Evolutionary conservation across 2,888 invertebrate genomes (phyloP).

Genomic region (Thera britannica): DNA sequence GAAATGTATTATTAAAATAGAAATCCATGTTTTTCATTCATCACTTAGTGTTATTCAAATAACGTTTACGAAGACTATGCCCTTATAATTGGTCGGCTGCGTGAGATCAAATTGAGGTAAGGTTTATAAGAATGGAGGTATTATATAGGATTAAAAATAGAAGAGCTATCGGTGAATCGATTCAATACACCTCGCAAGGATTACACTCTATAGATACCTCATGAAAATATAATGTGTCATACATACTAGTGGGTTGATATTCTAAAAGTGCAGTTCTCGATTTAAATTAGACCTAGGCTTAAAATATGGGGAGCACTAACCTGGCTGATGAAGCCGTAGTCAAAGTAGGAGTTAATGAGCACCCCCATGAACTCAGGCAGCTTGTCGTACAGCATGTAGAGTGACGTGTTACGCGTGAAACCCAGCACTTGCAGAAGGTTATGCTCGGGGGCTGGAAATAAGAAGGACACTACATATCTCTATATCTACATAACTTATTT

Average conservation of each 20-base stretch:
- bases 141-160: neutral
- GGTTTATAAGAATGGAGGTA: no score
- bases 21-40: neutral
- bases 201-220: no score
- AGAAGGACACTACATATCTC: neutral
- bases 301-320: slow-evolving; percentile 47
- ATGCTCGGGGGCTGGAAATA: slow-evolving; percentile 62
- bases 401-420: slow-evolving; percentile 70
- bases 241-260: no score
- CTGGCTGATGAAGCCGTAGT: slow-evolving; percentile 78
- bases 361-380: slow-evolving; percentile 71
- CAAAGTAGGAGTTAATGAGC: slow-evolving; percentile 77
- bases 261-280: no score
- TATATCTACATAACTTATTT: no score
- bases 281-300: no score
- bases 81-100: neutral
- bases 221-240: no score
- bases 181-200: no score
- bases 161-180: neutral
- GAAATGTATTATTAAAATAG: neutral
- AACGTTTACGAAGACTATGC: neutral
- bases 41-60: neutral
- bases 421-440: slow-evolving; percentile 72
- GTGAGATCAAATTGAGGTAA: no score
- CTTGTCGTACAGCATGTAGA: slow-evolving; percentile 70